A percentile compares a stretch with the other conserved stretches of the same genome.
Conservation (phyloP, 2,797 vertebrate species). For the Pangasius mekongensis region DNA sequence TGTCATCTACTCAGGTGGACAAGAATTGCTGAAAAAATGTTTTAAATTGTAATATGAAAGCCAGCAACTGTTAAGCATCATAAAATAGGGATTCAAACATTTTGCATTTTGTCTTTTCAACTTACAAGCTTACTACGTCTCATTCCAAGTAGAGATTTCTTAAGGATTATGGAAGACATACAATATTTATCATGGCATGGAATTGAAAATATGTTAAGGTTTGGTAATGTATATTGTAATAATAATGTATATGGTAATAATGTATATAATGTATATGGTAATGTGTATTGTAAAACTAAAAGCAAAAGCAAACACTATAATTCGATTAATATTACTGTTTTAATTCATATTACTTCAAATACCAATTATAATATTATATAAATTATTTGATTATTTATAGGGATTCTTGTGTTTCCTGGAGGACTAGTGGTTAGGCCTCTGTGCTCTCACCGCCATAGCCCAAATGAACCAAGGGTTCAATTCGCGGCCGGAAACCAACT, state of each 20-base stretch:
- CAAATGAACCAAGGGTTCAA: too few species aligned
- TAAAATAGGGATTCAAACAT: slow-evolving; percentile 11
- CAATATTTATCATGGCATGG: background rate
- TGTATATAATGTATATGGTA: too few species aligned
- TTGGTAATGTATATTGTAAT: background rate
- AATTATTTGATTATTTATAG: background rate
- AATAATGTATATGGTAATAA: too few species aligned
- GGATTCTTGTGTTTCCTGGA: background rate
- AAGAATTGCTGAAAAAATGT: background rate
- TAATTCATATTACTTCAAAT: background rate
- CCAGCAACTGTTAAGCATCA: slow-evolving; percentile 19
- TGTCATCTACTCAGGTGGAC: background rate
- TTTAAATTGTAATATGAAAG: slow-evolving; percentile 37
- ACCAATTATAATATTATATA: background rate
- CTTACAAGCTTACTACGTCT: background rate
- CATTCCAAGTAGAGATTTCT: background rate
- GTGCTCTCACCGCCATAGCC: too few species aligned
- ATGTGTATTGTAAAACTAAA: background rate
- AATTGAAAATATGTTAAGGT: background rate
- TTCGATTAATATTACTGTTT: background rate
- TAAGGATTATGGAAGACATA: background rate
- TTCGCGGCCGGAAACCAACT: too few species aligned
- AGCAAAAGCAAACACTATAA: background rate
- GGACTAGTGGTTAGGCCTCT: too few species aligned
- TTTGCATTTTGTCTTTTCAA: background rate